phyloP scores from a whole-genome alignment of 2,888 invertebrate genomes.

The Harpalus rufipes region DNA sequence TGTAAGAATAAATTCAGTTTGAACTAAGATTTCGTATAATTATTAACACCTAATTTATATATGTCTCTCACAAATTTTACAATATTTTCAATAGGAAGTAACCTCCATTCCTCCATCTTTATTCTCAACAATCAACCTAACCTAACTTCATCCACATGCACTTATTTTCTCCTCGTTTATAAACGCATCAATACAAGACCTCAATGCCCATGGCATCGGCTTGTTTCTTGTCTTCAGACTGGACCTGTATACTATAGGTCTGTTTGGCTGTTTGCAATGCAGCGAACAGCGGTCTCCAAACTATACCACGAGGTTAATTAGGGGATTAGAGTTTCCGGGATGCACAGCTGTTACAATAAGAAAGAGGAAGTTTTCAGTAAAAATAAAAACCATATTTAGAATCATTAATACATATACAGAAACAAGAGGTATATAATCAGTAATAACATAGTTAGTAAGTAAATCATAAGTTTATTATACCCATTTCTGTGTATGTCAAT shows the following conservation, averaged over 20 bases:
- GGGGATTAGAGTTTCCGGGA: slow-evolving; percentile 1
- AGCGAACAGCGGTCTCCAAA: not conserved
- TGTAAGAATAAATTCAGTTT: too few species aligned
- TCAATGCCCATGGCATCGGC: not conserved
- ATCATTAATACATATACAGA: not conserved
- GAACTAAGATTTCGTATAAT: too few species aligned
- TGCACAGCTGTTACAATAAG: not conserved
- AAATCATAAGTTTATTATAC: too few species aligned
- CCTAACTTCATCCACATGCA: not conserved
- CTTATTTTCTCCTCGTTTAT: slow-evolving; percentile 78
- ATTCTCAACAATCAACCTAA: slow-evolving; percentile 8
- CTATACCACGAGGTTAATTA: not conserved
- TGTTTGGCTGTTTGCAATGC: not conserved
- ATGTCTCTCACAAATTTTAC: too few species aligned
- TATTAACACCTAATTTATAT: too few species aligned
- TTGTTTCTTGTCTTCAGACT: slow-evolving; percentile 1
- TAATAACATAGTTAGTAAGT: too few species aligned
- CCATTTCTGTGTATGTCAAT: too few species aligned
- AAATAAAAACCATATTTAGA: not conserved
- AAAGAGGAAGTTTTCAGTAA: not conserved
- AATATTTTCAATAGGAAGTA: too few species aligned
- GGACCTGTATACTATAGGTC: not conserved
- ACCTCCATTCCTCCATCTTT: not conserved
- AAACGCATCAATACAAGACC: slow-evolving; percentile 76
- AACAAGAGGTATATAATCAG: too few species aligned